Evolutionary conservation across 2,888 invertebrate species (phyloP), one percentile per base, ranked within the genome.

Genomic region (Argyresthia albistria): DNA sequence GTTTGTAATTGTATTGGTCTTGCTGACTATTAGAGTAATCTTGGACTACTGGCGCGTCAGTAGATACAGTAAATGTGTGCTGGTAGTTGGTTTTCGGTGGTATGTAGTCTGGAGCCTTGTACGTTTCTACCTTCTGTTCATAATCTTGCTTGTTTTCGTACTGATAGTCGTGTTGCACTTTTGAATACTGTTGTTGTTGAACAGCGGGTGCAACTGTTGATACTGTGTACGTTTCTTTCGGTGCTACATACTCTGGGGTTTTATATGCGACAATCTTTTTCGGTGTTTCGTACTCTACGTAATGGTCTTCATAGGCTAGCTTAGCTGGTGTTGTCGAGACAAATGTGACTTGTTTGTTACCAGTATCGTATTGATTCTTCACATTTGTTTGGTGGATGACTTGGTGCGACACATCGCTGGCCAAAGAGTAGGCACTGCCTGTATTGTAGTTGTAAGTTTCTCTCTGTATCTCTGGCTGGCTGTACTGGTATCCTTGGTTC

Each of bases 361-460:
- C 72, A 42, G 67, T 57, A 35, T 72, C 58, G 47, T 69, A 65
- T 55, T 76, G 62, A 48, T 57, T 61, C 4, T 73, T 68, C 14
- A 60, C 63, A 52, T 65, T 69, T 9, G 65, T 61, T 54, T 76
- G 74, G 56, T 83, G 76, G 60, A 77, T 80, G 7, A 70, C 68
- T 69, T 88, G 86, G 56, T 82, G 82, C 25, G 87, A 87, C 25
- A 87, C 83, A 14, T 71, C 61, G 58, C 68, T 80, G 12, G 83
- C 82, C 54, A 82, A 84, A 35, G 83, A 84, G 57, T 86, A 83
- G 12, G 66, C 53, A 48, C 66, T 73, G 11, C 65, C 67, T 42
- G 64, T 56, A 49, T 65, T 71, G 4, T 65, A 64, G 35, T 67
- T 63, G 58, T 78, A 78, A 43, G 69, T 54, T 47, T 75, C 71